These are phyloP conservation scores for Hypselothyrea guttata DNA, from an alignment of 2,888 invertebrate genomes.

Conservation along the genomic window DNA sequence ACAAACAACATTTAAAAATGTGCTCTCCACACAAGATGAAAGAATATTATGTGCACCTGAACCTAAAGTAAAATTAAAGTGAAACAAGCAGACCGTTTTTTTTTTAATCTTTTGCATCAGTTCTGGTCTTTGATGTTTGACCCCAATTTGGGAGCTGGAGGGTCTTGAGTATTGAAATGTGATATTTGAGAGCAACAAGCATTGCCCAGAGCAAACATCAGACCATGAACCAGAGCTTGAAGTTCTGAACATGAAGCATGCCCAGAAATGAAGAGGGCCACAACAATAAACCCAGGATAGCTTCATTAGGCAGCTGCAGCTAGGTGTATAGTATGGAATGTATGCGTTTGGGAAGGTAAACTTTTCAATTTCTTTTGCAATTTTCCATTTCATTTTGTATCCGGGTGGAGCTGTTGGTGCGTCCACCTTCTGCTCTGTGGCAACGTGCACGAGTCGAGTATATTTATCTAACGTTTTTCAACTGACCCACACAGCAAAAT, in stretches of 20 bases:
- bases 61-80: no score
- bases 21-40: no score
- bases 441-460: conserved; percentile 39
- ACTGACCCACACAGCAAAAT: conserved; percentile 51
- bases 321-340: conserved; percentile 3
- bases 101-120: conserved; percentile 11
- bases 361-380: conserved; percentile 65
- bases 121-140: conserved; percentile 36
- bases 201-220: conserved; percentile 35
- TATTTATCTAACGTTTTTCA: conserved; percentile 69
- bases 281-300: conserved; percentile 47
- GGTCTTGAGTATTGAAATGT: neutral
- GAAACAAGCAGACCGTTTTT: no score
- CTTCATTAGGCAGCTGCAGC: conserved; percentile 56
- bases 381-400: conserved; percentile 66
- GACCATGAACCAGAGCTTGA: conserved; percentile 29
- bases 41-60: no score
- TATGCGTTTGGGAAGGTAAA: conserved; percentile 34
- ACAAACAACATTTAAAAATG: no score
- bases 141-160: neutral
- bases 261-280: conserved; percentile 20
- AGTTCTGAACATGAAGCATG: conserved; percentile 26
- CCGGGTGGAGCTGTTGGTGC: conserved; percentile 4
- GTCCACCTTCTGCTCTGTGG: conserved; percentile 19
- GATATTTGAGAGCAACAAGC: conserved; percentile 43